Evolutionary conservation across 2,797 vertebrate species (phyloP), one percentile per base, ranked within the genome.

Genomic region (Anomalospiza imberbis): DNA sequence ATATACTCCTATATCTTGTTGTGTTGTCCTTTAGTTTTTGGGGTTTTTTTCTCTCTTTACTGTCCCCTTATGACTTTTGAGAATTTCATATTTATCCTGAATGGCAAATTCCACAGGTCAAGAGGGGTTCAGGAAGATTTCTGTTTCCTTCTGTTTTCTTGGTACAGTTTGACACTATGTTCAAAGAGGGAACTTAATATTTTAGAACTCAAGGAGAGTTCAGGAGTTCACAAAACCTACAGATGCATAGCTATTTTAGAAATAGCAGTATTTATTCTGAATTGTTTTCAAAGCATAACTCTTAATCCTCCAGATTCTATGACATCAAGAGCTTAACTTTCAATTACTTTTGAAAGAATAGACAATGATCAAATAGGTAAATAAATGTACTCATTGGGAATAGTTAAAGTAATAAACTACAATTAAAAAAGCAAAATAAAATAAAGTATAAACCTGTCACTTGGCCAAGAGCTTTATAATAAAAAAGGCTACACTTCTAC

Each of bases 1-100:
- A 58, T 16, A 45, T 6, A 9, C 20, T 32, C 7, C 13, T 38
- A 1, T 9, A 22, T 12, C 8, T 67, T 79, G 1, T 24, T 48
- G 13, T 61, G 4, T 20, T 63, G 16, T 19, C 4, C 3, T 16
- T 29, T 36, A 1, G 1, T 10, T 36, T 16, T 10, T n/a, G n/a
- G n/a, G n/a, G 11, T 7, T 3, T 25, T 12, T 8, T 28, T 53
- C 7, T 53, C 2, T 12, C 48, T 22, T 81, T 68, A 10, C 16
- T 22, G 4, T 13, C 8, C 7, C 9, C 8, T 13, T 28, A 17
- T 63, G 24, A 2, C 12, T 68, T 72, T 26, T 40, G 13, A 31
- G 8, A 67, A 76, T 67, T 66, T 62, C 55, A 13, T 32, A 12
- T 22, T 60, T 28, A 66, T 45, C 20, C 9, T 42, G 38, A 83